These are phyloP conservation scores for Ochlodes sylvanus DNA, from an alignment of 2,888 invertebrate genomes.

Conservation along the genomic window DNA sequence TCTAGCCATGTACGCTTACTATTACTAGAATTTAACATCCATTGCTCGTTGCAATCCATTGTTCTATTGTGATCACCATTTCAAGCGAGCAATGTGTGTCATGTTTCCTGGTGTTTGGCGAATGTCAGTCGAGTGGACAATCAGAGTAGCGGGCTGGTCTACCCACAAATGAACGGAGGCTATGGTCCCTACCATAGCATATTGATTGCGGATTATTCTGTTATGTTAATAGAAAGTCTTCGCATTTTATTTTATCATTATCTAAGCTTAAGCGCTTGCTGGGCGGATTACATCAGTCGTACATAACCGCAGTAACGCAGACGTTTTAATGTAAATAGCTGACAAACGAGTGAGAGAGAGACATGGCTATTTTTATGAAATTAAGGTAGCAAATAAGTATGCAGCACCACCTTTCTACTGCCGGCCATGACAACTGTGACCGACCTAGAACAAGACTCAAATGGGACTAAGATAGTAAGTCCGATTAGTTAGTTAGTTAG, in stretches of 20 bases:
- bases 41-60: slow-evolving; percentile 5
- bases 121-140: not conserved
- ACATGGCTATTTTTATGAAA: too few species aligned
- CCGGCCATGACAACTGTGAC: too few species aligned
- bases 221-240: slow-evolving; percentile 35
- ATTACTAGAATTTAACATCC: not conserved
- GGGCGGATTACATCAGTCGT: too few species aligned
- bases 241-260: not conserved
- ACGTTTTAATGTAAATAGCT: too few species aligned
- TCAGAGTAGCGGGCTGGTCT: slow-evolving; percentile 42
- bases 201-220: slow-evolving; percentile 47
- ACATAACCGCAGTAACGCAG: too few species aligned
- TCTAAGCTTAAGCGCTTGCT: not conserved
- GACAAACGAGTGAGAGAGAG: too few species aligned
- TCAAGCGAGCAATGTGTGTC: slow-evolving; percentile 6
- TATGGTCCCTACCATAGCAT: slow-evolving; percentile 42
- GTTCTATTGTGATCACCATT: not conserved
- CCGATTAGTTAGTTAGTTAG: too few species aligned
- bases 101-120: not conserved
- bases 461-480: too few species aligned
- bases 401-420: too few species aligned
- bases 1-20: too few species aligned
- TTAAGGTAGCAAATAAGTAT: too few species aligned
- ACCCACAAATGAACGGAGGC: slow-evolving; percentile 60
- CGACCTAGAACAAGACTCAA: too few species aligned